Evolutionary conservation across 2,888 invertebrate genomes (phyloP).

Genomic region (Drosophila sordidapex): DNA sequence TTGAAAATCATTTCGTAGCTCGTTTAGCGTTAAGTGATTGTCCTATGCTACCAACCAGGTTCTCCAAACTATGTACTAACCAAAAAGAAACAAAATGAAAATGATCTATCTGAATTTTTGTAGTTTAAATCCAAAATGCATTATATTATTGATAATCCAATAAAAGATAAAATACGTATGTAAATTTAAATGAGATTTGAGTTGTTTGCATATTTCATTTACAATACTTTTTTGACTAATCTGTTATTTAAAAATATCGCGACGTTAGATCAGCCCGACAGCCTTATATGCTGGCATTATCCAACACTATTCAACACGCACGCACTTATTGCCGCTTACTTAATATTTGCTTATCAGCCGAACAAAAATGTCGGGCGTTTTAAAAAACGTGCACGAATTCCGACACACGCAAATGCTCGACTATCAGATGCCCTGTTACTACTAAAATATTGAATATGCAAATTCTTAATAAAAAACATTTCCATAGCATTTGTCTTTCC

Average conservation of each 20-base stretch:
- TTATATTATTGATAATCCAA: constrained; percentile 46
- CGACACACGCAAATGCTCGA: neutral
- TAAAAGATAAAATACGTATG: constrained; percentile 29
- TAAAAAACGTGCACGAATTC: constrained; percentile 6
- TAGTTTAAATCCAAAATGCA: constrained; percentile 63
- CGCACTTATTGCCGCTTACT: constrained; percentile 1
- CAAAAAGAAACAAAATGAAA: constrained; percentile 31
- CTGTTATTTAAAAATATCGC: neutral
- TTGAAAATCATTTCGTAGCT: constrained; percentile 48
- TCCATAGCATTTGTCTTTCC: neutral
- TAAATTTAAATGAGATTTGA: constrained; percentile 23
- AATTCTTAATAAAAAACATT: neutral
- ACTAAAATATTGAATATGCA: neutral
- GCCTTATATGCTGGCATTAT: neutral
- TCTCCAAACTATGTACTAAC: constrained; percentile 49
- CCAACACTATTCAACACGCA: constrained; percentile 4
- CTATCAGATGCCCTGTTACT: constrained; percentile 14
- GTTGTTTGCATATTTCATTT: neutral
- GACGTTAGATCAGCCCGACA: neutral
- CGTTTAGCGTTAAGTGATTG: constrained; percentile 59
- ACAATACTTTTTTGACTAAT: neutral
- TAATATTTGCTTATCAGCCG: constrained; percentile 6
- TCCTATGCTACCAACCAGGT: constrained; percentile 46
- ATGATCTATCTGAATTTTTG: constrained; percentile 47
- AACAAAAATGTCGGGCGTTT: constrained; percentile 9